Evolutionary conservation across 2,797 vertebrate species (phyloP), one percentile per base, ranked within the genome.

Genomic region (Hippoglossus hippoglossus): DNA sequence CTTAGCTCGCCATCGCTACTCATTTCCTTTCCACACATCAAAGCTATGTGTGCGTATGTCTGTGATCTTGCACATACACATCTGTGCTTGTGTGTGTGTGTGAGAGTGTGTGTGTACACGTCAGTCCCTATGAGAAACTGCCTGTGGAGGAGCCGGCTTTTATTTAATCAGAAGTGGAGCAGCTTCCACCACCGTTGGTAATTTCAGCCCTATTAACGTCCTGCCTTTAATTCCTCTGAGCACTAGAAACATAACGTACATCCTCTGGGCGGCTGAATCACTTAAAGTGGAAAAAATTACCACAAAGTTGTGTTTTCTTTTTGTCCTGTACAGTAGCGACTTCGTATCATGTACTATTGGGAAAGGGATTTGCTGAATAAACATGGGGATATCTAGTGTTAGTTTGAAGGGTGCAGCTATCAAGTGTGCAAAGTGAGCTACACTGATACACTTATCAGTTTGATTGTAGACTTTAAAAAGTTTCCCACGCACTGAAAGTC

Each of bases 1-100:
- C 83, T 92, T 82, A 89, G 88, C 84, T 79, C 83, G 81, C 87
- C 61, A 67, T 91, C 87, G 84, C 84, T 75, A 57, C 89, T 92
- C 85, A 91, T 94, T 93, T 91, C 89, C 91, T 87, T 24, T 87
- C 78, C 77, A 71, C 83, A 88, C 86, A 82, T 91, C 87, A 90
- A 85, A 87, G 84, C 59, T 70, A 55, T 44, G 73, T 71, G 64
- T 55, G 63, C 28, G 53, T 26, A 25, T 54, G 41, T 21, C 44
- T 47, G 34, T 62, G 26, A 21, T n/a, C 19, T 36, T 21, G 54
- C 65, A 66, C 60, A 69, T 71, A 71, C 59, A 64, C 63, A 64
- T 63, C 51, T 63, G 67, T 56, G 12, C 31, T 36, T 50, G 60
- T 71, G 41, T n/a, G 50, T 47, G 31, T 62, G 26, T 52, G 60